These are phyloP conservation scores for Oreochromis grahami DNA, from an alignment of 2,797 vertebrate genomes.

Conservation along the genomic window DNA sequence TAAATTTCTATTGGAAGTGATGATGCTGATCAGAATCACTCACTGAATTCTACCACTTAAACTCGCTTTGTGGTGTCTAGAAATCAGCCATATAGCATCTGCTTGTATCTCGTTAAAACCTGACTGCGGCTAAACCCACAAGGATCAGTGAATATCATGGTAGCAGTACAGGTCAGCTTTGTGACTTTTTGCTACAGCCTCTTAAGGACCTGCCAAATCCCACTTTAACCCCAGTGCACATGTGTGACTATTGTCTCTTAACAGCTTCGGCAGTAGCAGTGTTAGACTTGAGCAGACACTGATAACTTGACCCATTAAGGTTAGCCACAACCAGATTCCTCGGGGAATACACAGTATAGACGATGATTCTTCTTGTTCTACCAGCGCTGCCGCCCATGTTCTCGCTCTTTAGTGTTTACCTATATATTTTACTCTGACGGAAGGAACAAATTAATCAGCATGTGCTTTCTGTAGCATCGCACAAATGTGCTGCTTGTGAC, in stretches of 20 bases:
- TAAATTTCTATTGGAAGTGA: not conserved
- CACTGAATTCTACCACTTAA: not conserved
- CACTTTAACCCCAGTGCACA: not conserved
- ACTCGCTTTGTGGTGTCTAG: not conserved
- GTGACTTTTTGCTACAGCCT: not conserved
- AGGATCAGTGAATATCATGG: not conserved
- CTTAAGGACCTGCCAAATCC: not conserved
- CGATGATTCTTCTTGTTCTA: conserved; percentile 49
- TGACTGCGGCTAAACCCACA: not conserved
- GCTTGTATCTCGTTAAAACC: not conserved
- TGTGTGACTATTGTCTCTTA: not conserved
- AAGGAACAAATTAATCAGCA: conserved; percentile 63
- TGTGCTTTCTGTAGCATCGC: conserved; percentile 19
- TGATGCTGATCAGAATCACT: not conserved
- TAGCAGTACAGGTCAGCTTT: not conserved
- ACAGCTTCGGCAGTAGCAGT: not conserved
- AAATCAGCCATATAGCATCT: not conserved
- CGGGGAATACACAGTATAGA: conserved; percentile 7
- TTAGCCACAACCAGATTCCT: conserved; percentile 29
- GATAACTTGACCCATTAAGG: conserved; percentile 62
- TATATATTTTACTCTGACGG: conserved; percentile 46
- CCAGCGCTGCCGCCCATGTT: conserved; percentile 29
- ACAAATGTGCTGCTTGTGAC: conserved; percentile 53
- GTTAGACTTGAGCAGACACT: conserved; percentile 44
- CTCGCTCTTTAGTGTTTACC: conserved; percentile 50